Base-by-base conservation (phyloP, 2,888 invertebrate genomes). In the Campopleginae sp. region DNA sequence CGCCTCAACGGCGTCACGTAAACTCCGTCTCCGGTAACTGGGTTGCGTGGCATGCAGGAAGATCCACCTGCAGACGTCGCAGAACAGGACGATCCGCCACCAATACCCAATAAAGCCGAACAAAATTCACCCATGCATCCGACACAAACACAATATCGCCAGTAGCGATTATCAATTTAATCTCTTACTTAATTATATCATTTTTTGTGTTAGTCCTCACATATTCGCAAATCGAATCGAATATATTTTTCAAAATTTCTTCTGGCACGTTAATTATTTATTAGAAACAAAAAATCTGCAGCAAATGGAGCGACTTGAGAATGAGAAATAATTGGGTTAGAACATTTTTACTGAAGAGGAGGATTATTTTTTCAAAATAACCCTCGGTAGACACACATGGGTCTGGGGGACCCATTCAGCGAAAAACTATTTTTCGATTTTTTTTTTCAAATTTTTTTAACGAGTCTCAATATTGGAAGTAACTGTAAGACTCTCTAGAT, bases 11-110 rank as follows among this genome's bases (percentile, higher is more conserved):
- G 94, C 93, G 94, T 94, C 94, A 95, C 92, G 91, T 92, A 92
- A 93, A 95, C 94, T 91, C 95, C 95, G 92, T 95, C 95, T 92
- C 95, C 95, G 90, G 95, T 95, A 94, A 95, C 95, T 90, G 95
- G 95, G 92, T 95, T 95, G 94, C 95, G 95, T 94, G 94, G 94
- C 94, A 95, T 91, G 90, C 92, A 92, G 89, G 93, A 92, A 86
- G 89, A 89, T 90, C 92, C 92, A 91, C 93, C 93, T 93, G 92
- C 91, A 90, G 89, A 88, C 84, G 86, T 80, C 86, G 86, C 89
- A 90, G 86, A 86, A 86, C 88, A 88, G 90, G 88, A 89, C 87
- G 90, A 88, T 88, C 89, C 90, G 89, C 90, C 91, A 90, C 90
- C 89, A 87, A 88, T 88, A 88, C 86, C 89, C 88, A 88, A 88